Conservation (phyloP, 2,113 vertebrate genomes). For the Clarias magur region DNA sequence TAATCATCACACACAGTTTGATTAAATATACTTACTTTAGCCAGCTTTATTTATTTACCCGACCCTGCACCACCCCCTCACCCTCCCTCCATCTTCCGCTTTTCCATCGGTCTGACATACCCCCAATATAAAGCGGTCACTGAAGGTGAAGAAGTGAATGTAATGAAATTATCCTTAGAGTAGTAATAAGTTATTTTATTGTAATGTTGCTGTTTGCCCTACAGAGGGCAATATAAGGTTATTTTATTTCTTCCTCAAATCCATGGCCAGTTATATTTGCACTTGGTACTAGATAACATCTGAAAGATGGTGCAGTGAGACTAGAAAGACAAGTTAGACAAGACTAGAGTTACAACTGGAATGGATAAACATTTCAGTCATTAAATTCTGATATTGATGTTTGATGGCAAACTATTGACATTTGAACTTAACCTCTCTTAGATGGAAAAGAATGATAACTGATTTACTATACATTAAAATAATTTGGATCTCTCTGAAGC, state of each 20-base stretch:
- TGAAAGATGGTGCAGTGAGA: conserved; percentile 22
- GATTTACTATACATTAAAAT: background rate
- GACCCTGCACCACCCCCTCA: too few species aligned
- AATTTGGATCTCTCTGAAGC: background rate
- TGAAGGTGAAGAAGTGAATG: background rate
- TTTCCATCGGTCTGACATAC: too few species aligned
- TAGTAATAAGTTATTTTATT: background rate
- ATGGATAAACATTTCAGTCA: background rate
- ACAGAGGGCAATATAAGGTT: conserved; percentile 51
- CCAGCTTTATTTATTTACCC: background rate
- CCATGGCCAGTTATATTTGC: background rate
- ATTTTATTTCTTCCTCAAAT: conserved; percentile 8
- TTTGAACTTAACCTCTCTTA: background rate
- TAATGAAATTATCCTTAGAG: background rate
- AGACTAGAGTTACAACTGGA: background rate
- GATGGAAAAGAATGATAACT: background rate
- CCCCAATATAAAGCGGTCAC: background rate
- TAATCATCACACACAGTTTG: background rate
- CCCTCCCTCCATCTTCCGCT: too few species aligned
- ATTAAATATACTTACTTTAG: background rate
- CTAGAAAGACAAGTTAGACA: background rate
- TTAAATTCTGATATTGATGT: background rate
- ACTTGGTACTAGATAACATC: background rate
- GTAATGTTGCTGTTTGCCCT: conserved; percentile 13
- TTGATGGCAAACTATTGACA: background rate